Conservation (phyloP, 2,113 vertebrate species). For the Stigmatopora nigra region DNA sequence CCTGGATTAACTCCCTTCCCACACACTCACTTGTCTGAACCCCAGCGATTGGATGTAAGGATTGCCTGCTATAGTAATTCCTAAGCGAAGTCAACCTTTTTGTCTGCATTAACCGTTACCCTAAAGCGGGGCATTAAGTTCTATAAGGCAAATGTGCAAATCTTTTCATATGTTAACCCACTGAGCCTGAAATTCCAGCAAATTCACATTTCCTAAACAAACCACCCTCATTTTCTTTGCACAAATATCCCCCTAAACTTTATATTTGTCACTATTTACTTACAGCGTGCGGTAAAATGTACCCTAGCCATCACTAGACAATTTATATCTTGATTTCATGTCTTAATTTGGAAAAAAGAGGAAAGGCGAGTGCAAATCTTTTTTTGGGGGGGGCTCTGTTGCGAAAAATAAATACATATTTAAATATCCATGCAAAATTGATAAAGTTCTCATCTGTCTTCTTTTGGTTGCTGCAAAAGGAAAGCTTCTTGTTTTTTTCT, state of each 20-base stretch:
- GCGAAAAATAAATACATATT: too few species aligned
- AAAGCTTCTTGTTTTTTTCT: conserved; percentile 63
- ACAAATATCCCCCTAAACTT: background rate
- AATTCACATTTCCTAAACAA: background rate
- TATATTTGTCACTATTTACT: background rate
- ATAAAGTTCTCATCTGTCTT: too few species aligned
- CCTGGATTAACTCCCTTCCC: background rate
- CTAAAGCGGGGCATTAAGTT: too few species aligned
- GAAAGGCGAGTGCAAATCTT: too few species aligned
- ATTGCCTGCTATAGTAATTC: background rate
- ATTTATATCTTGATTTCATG: too few species aligned
- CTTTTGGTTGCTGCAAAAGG: too few species aligned
- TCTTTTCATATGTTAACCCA: too few species aligned
- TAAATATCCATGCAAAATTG: too few species aligned
- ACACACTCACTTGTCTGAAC: background rate
- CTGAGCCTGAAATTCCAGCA: background rate
- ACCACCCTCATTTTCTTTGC: background rate
- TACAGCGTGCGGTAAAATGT: background rate
- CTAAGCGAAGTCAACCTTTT: background rate
- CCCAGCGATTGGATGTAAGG: background rate
- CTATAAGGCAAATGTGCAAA: too few species aligned
- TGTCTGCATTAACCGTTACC: background rate
- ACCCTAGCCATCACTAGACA: background rate
- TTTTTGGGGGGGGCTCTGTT: too few species aligned
- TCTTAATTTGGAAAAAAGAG: too few species aligned